Conservation (phyloP, 2,113 vertebrate genomes). For the Enhydra lutris region DNA sequence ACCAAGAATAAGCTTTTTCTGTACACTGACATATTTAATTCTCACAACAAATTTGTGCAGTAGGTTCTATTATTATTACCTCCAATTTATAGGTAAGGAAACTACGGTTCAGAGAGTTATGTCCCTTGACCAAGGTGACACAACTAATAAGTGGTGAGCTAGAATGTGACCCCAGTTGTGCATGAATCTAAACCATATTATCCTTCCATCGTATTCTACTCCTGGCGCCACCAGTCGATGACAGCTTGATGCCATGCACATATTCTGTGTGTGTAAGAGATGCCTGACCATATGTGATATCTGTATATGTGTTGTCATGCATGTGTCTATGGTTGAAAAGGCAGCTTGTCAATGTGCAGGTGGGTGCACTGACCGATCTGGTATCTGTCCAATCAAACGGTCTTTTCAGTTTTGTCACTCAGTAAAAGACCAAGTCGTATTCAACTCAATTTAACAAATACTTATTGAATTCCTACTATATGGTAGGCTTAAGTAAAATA, state of each 20-base stretch:
- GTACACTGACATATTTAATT: neutral
- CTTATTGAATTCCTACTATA: neutral
- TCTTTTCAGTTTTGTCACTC: neutral
- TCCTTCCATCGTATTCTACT: neutral
- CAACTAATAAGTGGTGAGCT: neutral
- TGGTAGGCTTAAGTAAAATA: neutral
- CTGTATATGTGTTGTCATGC: neutral
- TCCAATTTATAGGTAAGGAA: neutral
- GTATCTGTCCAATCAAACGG: neutral
- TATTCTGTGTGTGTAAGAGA: slow-evolving; percentile 4
- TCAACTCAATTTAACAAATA: neutral
- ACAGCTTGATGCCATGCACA: neutral
- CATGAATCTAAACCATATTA: neutral
- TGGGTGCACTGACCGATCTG: neutral
- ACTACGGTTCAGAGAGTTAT: neutral
- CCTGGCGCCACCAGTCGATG: neutral
- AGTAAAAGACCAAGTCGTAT: neutral
- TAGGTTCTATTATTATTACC: neutral
- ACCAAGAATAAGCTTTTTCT: neutral
- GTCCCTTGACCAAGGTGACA: neutral
- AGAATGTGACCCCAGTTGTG: neutral
- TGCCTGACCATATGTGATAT: neutral
- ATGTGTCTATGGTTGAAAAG: neutral
- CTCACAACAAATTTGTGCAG: neutral
- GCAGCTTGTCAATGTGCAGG: neutral